Percentiles rank a stretch among this genome's conserved stretches.
Evolutionary conservation across 30 jellyfish, hydroid and myxozoan genomes (phyloP).

Genomic region (Aurelia sp.): DNA sequence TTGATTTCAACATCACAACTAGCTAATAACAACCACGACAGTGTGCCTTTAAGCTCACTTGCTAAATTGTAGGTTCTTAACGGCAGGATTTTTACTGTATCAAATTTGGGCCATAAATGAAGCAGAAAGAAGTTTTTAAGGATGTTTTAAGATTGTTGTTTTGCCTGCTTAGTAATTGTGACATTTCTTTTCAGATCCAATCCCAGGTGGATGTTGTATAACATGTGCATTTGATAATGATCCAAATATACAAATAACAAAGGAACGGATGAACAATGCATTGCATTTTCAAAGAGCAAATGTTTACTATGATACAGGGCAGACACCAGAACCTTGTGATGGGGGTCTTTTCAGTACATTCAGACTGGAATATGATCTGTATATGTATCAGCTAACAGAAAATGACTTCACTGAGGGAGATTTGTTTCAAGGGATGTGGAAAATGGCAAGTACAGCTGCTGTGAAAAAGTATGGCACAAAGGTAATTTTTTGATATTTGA

Average conservation of each 20-base stretch:
- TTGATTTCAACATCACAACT: too few relatives aligned
- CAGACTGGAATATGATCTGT: constrained; percentile 65
- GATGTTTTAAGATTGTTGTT: too few relatives aligned
- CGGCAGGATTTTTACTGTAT: too few relatives aligned
- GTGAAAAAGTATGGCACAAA: constrained; percentile 64
- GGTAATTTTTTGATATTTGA: constrained; percentile 19
- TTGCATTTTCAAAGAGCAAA: constrained; percentile 77
- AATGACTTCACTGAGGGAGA: constrained; percentile 50
- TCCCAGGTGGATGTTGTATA: constrained; percentile 97
- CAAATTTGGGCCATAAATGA: too few relatives aligned
- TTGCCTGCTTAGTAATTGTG: too few relatives aligned
- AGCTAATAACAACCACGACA: too few relatives aligned
- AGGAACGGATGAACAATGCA: constrained; percentile 18
- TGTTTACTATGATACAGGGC: constrained; percentile 40
- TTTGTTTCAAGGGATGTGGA: constrained; percentile 72
- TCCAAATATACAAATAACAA: constrained; percentile 55
- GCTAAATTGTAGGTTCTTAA: too few relatives aligned
- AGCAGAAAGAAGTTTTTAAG: too few relatives aligned
- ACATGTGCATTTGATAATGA: constrained; percentile 79
- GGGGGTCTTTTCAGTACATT: constrained; percentile 55
- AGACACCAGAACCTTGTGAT: constrained; percentile 67
- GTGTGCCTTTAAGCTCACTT: too few relatives aligned
- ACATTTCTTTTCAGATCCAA: constrained; percentile 56
- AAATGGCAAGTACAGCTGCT: constrained; percentile 63
- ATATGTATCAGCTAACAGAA: constrained; percentile 47